Base-by-base conservation (phyloP, 2,113 vertebrate species). In the Benitochromis conjunctus region DNA sequence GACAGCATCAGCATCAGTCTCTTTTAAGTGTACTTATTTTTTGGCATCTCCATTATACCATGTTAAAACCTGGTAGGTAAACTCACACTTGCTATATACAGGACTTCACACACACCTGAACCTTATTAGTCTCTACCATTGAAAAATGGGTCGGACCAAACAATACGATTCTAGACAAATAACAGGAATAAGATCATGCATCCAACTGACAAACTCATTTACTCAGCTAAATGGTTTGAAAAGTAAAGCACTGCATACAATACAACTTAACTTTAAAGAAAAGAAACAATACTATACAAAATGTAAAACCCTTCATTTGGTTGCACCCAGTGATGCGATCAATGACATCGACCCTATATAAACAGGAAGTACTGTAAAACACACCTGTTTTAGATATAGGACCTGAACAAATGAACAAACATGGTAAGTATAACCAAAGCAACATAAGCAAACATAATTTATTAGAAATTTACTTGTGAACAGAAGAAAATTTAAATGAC, bases 281-380 rank as follows among this genome's bases (percentile, higher is more conserved):
- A 29, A 31, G 1, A 58, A 58, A 5, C 54, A 56, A n/a, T n/a
- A n/a, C n/a, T n/a, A 56, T 56, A 24, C 21, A 56, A 6, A 56
- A 13, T 13, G 0, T 6, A 56, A 56, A 56, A 0, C 24, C 0
- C 21, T 13, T 13, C 11, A 4, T 56, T 56, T 56, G 54, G 54
- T 56, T 56, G 2, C 0, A 0, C 0, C 3, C 6, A 58, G 13
- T 58, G 56, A 58, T 29, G 56, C 56, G 3, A 5, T 29, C 16
- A 58, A 9, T 58, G 56, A 29, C 13, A 13, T 16, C 56, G 24
- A 16, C 56, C 26, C 3, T 29, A 29, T 58, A 31, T 1, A 56
- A 56, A 56, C 54, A 56, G 54, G 54, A 56, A 56, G 6, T 24
- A 24, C 21, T 56, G 0, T n/a, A n/a, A n/a, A n/a, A 56, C 12